Evolutionary conservation across 2,113 vertebrate genomes (phyloP).

Genomic region (Reinhardtius hippoglossoides): DNA sequence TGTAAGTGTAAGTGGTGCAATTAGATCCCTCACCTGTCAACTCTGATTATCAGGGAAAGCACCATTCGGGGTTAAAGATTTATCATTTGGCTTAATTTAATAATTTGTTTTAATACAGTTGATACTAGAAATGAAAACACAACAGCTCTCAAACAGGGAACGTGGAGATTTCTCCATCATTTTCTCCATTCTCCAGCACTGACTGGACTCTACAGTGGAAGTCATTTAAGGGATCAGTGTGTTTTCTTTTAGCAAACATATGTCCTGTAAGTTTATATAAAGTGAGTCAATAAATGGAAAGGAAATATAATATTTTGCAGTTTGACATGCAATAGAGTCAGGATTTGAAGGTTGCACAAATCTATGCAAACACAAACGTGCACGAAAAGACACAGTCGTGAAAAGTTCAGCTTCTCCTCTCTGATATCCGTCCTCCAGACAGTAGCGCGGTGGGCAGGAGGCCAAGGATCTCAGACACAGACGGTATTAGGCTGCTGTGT

Average conservation of each 20-base stretch:
- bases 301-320: background rate
- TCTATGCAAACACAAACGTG: slow-evolving; percentile 1
- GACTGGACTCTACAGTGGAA: slow-evolving; percentile 48
- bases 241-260: background rate
- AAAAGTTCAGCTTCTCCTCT: slow-evolving; percentile 2
- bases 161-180: slow-evolving; percentile 63
- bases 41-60: slow-evolving; percentile 30
- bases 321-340: background rate
- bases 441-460: slow-evolving; percentile 29
- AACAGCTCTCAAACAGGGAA: slow-evolving; percentile 26
- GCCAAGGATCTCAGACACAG: slow-evolving; percentile 68
- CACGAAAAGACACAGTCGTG: slow-evolving; percentile 3
- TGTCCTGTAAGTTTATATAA: background rate
- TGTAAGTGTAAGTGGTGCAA: slow-evolving; percentile 61
- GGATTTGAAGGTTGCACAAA: background rate
- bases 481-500: slow-evolving; percentile 54
- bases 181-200: no score
- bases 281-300: background rate
- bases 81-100: background rate
- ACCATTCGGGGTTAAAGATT: slow-evolving; percentile 7
- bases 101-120: background rate
- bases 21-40: slow-evolving; percentile 47
- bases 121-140: background rate
- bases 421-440: slow-evolving; percentile 36
- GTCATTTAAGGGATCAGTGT: slow-evolving; percentile 55